These are phyloP conservation scores for Perodicticus potto DNA, from an alignment of 2,797 vertebrate species.

Conservation along the genomic window DNA sequence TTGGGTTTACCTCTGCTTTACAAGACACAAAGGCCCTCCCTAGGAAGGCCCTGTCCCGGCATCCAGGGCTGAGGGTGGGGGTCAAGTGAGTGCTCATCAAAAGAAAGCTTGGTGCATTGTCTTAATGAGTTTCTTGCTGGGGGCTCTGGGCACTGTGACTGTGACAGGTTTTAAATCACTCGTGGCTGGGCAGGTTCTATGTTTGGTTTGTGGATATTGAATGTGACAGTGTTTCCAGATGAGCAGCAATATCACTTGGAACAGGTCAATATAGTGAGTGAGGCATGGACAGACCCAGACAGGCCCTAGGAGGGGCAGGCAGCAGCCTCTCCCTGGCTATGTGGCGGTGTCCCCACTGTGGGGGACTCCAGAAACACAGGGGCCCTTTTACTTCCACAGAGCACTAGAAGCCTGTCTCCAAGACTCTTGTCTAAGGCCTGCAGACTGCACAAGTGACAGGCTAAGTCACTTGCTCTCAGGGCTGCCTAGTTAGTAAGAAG, in stretches of 20 bases:
- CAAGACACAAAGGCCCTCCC: background rate
- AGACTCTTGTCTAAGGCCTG: background rate
- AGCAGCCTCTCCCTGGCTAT: background rate
- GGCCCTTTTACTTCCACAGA: background rate
- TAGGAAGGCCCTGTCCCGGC: background rate
- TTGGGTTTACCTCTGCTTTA: background rate
- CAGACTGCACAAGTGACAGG: background rate
- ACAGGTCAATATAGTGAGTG: accelerated
- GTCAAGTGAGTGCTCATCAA: background rate
- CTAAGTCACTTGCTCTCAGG: background rate
- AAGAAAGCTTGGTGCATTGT: background rate
- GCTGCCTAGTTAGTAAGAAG: background rate
- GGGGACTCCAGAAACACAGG: background rate
- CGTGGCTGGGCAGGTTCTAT: background rate
- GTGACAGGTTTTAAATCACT: background rate
- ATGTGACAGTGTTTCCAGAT: background rate
- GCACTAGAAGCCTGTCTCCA: background rate
- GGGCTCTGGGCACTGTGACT: background rate
- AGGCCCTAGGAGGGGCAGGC: background rate
- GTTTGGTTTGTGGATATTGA: background rate
- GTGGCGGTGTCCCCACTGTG: background rate
- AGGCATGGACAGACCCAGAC: background rate
- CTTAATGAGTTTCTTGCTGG: background rate
- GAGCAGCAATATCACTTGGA: background rate
- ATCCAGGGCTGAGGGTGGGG: accelerated